Evolutionary conservation across 2,797 vertebrate genomes (phyloP), one percentile per base, ranked within the genome.

Genomic region (Bufotes viridis): DNA sequence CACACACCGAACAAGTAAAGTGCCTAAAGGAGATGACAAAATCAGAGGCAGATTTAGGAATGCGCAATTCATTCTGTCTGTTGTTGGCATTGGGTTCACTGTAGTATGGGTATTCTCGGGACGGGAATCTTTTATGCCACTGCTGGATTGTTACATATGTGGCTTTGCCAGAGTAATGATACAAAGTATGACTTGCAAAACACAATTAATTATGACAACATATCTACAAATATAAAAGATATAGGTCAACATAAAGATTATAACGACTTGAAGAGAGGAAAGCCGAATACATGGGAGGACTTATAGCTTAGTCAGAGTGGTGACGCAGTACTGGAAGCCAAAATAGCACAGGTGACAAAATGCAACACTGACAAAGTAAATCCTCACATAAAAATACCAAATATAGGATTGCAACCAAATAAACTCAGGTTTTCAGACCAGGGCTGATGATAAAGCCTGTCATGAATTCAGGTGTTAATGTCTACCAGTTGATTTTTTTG

Each of bases 391-490:
- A 58, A 58, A 57, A 18, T 4, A 55, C 51, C 8, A 24, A 76
- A n/a, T 51, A 13, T 29, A 79, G 11, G 53, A 60, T 20, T 78
- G 2, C 26, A 3, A n/a, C n/a, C 11, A 18, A 78, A 78, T 51
- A 78, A 76, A 53, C 15, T 51, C 4, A 49, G 20, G 9, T 8
- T 55, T 86, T 34, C 53, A 83, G 63, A 57, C 20, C 26, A 8
- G 4, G 26, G 7, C 12, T 22, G 51, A 84, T 74, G 34, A 51
- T 20, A 84, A 76, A 61, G 26, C 14, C 58, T 11, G 9, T 0
- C n/a, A 22, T 76, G 55, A 76, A 63, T 78, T 63, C 58, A 76
- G 42, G 72, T 86, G 42, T 58, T 76, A 85, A 86, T 79, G 65
- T 67, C 63, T 58, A 80, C 12, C 63, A 57, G 76, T 51, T 80